Base-by-base conservation (phyloP, 2,888 invertebrate genomes). In the Notocelia uddmanniana region DNA sequence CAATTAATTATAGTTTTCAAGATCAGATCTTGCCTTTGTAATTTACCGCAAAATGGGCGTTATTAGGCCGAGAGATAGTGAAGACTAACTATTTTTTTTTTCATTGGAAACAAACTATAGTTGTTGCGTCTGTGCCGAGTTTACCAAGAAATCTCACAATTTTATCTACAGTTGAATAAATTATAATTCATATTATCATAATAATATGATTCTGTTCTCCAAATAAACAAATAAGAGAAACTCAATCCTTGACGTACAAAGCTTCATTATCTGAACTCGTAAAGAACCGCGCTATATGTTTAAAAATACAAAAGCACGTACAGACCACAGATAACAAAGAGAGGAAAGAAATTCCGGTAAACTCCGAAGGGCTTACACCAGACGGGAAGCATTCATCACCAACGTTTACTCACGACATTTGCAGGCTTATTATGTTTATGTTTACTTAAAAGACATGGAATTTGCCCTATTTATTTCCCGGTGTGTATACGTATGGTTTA, bases 371-470 rank as follows among this genome's bases (percentile, higher is more conserved):
- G 50, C 11, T 50, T 26, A n/a, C 13, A 8, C 26, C 52, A 37
- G 37, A 13, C 34, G 52, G 37, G 37, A 64, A 37, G 37, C 64
- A 64, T 64, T 54, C 52, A 64, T 64, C 64, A 64, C 34, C 19
- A 3, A 6, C 21, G 52, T 64, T 64, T 64, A 34, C 64, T 37
- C 52, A 52, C 37, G 64, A 64, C 64, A 64, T 34, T 34, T 52
- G 21, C 52, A 37, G 64, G 9, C 37, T 64, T 64, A 64, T 64
- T 54, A 37, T 37, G 37, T 64, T 52, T 64, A 64, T 37, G 37
- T 64, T 54, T 54, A 64, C 37, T 64, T 64, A 54, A 63, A 64
- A 54, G 64, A 37, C n/a, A 34, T 21, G 52, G 34, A n/a, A 52
- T 64, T 64, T 52, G n/a, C n/a, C 64, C 52, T 37, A 64, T 50